phyloP scores from a whole-genome alignment of 2,797 vertebrate species.

The Pipistrellus nathusii region DNA sequence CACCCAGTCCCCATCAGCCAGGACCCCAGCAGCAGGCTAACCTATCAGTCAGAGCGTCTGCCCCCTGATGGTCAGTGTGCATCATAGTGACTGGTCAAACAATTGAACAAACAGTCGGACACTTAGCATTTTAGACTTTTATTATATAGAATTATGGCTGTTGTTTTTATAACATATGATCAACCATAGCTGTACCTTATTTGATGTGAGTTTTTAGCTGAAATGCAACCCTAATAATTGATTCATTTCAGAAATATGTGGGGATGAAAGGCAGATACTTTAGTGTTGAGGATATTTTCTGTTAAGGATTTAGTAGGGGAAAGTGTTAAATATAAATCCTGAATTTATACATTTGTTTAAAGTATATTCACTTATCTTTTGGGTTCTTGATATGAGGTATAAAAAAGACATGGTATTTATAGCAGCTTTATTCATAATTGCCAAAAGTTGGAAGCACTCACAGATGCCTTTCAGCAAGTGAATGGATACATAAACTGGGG shows the following conservation, averaged over 20 bases:
- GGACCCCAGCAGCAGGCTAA: too few relatives aligned
- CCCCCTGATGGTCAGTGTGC: too few relatives aligned
- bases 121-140: too few relatives aligned
- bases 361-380: neutral
- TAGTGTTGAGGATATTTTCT: constrained; percentile 47
- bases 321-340: constrained; percentile 45
- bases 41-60: too few relatives aligned
- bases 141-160: neutral
- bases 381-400: neutral
- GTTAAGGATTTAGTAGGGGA: neutral
- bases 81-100: too few relatives aligned
- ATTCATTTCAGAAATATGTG: neutral
- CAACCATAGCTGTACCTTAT: neutral
- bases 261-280: neutral
- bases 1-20: too few relatives aligned
- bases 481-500: neutral
- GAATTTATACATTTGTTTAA: constrained; percentile 35
- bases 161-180: constrained; percentile 38
- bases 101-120: too few relatives aligned
- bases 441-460: constrained; percentile 3
- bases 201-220: neutral
- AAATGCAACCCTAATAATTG: constrained; percentile 28
- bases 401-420: neutral
- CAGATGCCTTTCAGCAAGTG: neutral
- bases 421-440: neutral